phyloP scores from a whole-genome alignment of 2,888 invertebrate species.

The Quadroppia sp. region DNA sequence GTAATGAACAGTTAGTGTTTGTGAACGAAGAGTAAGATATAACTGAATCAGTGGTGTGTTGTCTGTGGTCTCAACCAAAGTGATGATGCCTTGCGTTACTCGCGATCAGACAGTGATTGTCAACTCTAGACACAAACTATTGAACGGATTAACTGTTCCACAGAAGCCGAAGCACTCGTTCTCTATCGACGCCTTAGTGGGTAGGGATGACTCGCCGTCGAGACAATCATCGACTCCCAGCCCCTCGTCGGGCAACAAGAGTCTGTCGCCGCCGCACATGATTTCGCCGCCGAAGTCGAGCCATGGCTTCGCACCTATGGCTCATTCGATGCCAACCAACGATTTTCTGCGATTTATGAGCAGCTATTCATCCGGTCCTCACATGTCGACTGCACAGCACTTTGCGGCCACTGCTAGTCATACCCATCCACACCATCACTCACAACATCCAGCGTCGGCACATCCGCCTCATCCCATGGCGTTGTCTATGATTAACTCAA shows the following conservation, averaged over 20 bases:
- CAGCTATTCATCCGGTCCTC: background rate
- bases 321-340: background rate
- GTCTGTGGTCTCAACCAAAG: background rate
- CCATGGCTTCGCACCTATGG: background rate
- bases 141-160: conserved; percentile 10
- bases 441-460: background rate
- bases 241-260: background rate
- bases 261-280: background rate
- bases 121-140: conserved; percentile 18
- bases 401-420: background rate
- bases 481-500: conserved; percentile 6
- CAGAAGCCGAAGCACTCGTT: background rate
- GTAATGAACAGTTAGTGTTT: conserved; percentile 1
- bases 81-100: conserved; percentile 26
- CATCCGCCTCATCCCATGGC: conserved; percentile 9
- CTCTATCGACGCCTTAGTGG: conserved; percentile 1
- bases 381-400: background rate
- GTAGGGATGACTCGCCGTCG: background rate
- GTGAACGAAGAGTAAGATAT: background rate
- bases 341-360: conserved; percentile 16
- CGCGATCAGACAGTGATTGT: conserved; percentile 27
- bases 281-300: background rate
- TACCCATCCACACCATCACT: conserved; percentile 12
- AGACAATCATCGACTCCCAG: conserved; percentile 8
- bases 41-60: background rate